Evolutionary conservation across 2,888 invertebrate species (phyloP), one percentile per base, ranked within the genome.

Genomic region (Periphyllus acericola): DNA sequence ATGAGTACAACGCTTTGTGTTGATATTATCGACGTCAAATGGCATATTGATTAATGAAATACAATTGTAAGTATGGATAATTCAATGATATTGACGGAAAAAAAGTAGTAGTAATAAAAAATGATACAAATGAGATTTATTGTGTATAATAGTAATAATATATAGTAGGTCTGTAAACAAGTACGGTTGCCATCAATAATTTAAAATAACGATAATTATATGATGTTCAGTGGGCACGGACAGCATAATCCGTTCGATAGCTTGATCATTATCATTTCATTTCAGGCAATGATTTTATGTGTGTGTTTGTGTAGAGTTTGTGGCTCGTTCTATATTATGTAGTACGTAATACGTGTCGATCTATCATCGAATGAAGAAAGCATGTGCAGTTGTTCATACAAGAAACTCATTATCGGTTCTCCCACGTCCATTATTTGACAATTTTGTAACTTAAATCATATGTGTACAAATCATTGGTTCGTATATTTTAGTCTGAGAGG

Each of bases 131-230:
- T 82, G 21, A 82, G 46, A 68, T 82, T 6, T n/a, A 32, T 21
- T 32, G 32, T 32, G 9, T 32, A 21, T 68, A 11, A 29, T 80
- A 60, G 55, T 60, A 78, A 52, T 52, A 29, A 32, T 78, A 78
- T 19, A 55, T 74, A 74, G 72, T 83, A 75, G n/a, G 55, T 74
- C 36, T 83, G 36, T n/a, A 60, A 74, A 60, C 74, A 40, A 36
- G 29, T 52, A 34, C 32, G 36, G 74, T 19, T 74, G 75, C 75
- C 76, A 76, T 84, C 84, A 76, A 84, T 84, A 36, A 66, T 46
- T 76, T 76, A 66, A 75, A 66, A 83, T 40, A 74, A 83, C 75
- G 40, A 84, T 84, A 76, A 84, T 84, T 84, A 84, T 84, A 84
- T 25, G 46, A 66, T 60, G 55, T 68, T 46, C 66, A n/a, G 9